Base-by-base conservation (phyloP, 1,140 invertebrate species). In the Saccostrea echinata region DNA sequence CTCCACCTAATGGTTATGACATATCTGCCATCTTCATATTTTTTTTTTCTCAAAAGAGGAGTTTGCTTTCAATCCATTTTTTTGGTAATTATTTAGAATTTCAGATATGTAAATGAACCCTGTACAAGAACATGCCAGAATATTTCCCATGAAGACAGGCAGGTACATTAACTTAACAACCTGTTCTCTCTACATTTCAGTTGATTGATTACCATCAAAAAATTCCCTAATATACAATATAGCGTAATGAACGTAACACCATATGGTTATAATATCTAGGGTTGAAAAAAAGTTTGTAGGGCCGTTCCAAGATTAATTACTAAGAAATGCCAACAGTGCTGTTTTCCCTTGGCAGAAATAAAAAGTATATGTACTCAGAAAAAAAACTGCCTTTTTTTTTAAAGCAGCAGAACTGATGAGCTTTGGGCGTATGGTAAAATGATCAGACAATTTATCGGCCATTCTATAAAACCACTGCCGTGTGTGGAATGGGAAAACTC, bases 231-330 rank as follows among this genome's bases (percentile, higher is more conserved):
- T 61, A 76, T 30, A 76, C 27, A 76, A 76, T 16, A 76, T 16
- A 76, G 68, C 27, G 16, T 33, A 12, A 30, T 76, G 30, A 27
- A 76, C 27, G 27, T 16, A 76, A 30, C 27, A 76, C 27, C 68
- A 76, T 27, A 76, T 76, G 68, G 68, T 76, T 76, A 76, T 76
- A 16, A 76, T 76, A 76, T 76, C 64, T 71, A 13, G 13, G 43
- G 43, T 4, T 27, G 27, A n/a, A 43, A 43, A 30, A 76, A 76
- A 30, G 9, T 76, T 27, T 76, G 27, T 30, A 27, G 68, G 68
- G 68, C 11, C 12, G 68, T 30, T 33, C 27, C 13, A 16, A 76
- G 68, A 76, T 76, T 76, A 76, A 76, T 30, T 35, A 76, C 68
- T 16, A 16, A 16, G 27, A 33, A 76, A 76, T 76, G 68, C 24